Conservation (phyloP, 2,888 invertebrate genomes). For the Lycophotia porphyrea region DNA sequence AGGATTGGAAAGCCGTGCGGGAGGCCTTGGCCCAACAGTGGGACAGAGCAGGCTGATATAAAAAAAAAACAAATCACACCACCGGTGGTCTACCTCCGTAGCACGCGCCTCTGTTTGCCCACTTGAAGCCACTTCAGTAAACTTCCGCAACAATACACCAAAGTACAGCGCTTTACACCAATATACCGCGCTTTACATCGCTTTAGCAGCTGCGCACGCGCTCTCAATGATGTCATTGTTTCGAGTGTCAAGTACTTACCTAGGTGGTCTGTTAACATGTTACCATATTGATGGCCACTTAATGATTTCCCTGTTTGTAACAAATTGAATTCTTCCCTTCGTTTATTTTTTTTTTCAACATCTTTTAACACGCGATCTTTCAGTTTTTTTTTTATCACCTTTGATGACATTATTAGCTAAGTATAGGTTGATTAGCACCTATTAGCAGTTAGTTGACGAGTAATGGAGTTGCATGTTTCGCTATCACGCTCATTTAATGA, state of each 20-base stretch:
- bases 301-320: slow-evolving; percentile 75
- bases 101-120: slow-evolving; percentile 59
- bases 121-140: slow-evolving; percentile 67
- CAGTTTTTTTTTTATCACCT: not conserved
- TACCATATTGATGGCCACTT: slow-evolving; percentile 84
- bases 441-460: not conserved
- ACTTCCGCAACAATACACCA: slow-evolving; percentile 74
- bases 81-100: slow-evolving; percentile 54
- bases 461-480: not conserved
- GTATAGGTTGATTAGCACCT: not conserved
- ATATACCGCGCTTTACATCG: slow-evolving; percentile 56
- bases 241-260: slow-evolving; percentile 64
- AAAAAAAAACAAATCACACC: not conserved
- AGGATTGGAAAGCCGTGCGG: not conserved
- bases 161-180: slow-evolving; percentile 45
- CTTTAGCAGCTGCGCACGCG: slow-evolving; percentile 86
- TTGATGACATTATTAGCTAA: not conserved
- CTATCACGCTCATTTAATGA: not conserved
- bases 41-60: not conserved
- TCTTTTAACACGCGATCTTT: slow-evolving; percentile 23
- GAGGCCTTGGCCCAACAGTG: not conserved
- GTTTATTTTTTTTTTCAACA: slow-evolving; percentile 13
- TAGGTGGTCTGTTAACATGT: slow-evolving; percentile 84
- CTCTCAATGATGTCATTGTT: slow-evolving; percentile 84
- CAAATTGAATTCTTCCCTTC: slow-evolving; percentile 27